Conservation (phyloP, 2,888 invertebrate species). For the Cryptus armator region DNA sequence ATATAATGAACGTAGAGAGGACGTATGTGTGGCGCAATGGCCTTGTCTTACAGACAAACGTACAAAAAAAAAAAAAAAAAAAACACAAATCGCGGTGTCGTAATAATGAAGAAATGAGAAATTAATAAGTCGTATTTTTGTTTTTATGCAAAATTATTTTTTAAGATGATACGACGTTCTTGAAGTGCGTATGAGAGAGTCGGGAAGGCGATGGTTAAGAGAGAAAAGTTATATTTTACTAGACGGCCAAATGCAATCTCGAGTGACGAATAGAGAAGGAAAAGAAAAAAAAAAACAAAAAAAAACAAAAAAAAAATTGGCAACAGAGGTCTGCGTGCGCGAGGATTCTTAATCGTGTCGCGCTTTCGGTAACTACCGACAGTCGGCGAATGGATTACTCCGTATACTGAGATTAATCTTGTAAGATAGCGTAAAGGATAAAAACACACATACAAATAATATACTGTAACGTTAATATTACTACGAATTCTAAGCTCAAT, state of each 20-base stretch:
- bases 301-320: slow-evolving; percentile 15
- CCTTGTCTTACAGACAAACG: slow-evolving; percentile 79
- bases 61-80: slow-evolving; percentile 77
- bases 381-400: slow-evolving; percentile 45
- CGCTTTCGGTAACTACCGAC: slow-evolving; percentile 49
- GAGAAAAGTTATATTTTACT: slow-evolving; percentile 77
- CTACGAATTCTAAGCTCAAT: slow-evolving; percentile 75
- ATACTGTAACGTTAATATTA: slow-evolving; percentile 70
- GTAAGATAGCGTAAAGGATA: slow-evolving; percentile 74
- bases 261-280: slow-evolving; percentile 39
- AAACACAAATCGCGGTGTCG: slow-evolving; percentile 57
- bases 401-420: slow-evolving; percentile 74
- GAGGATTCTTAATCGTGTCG: slow-evolving; percentile 69
- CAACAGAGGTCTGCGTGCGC: slow-evolving; percentile 45
- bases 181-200: slow-evolving; percentile 60
- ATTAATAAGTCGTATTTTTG: slow-evolving; percentile 74
- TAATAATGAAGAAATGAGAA: slow-evolving; percentile 51
- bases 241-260: slow-evolving; percentile 72
- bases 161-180: slow-evolving; percentile 70
- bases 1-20: slow-evolving; percentile 71
- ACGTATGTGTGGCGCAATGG: slow-evolving; percentile 76
- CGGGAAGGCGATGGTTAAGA: slow-evolving; percentile 60
- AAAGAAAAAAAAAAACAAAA: slow-evolving; percentile 19
- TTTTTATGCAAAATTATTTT: slow-evolving; percentile 77
- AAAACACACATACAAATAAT: slow-evolving; percentile 52